Base-by-base conservation (phyloP, 2,888 invertebrate species). In the Endomychus coccineus region DNA sequence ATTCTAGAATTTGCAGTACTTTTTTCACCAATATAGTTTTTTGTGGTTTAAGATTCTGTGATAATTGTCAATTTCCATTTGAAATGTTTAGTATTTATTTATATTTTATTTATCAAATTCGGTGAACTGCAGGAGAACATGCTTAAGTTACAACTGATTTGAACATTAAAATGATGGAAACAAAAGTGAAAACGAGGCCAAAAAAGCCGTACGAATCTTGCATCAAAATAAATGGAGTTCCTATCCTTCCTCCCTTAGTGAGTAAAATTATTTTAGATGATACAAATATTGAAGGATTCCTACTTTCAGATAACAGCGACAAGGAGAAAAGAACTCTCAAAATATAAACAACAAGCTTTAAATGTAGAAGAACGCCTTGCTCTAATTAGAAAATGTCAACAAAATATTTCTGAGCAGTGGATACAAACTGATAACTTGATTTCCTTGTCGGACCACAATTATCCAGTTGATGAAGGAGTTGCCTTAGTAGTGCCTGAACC, bases 161-260 rank as follows among this genome's bases (percentile, higher is more conserved):
- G n/a, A n/a, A n/a, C n/a, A n/a, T n/a, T n/a, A n/a, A n/a, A n/a
- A n/a, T n/a, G n/a, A n/a, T n/a, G n/a, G n/a, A n/a, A n/a, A n/a
- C n/a, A n/a, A n/a, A n/a, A n/a, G n/a, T n/a, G 25, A 32, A 17
- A 15, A 38, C 33, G 32, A 27, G 28, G 10, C 10, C 27, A 4
- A 28, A 33, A 5, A 10, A 16, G 10, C 10, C 68, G 40, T 81
- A 78, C 55, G 65, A 73, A 36, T 85, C 85, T 27, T 78, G 77
- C 51, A 82, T 85, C 60, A 80, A 76, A 70, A 71, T 84, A 48
- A 77, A 78, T 62, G 84, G 84, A 38, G 68, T 74, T 32, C 78
- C 83, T 12, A 77, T 86, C 46, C 71, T 86, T 43, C 84, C 85
- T 34, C 85, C 86, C 28, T 64, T 85, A 66, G 85, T 85, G 69